Percentiles rank a stretch among this genome's conserved stretches.
phyloP scores from a whole-genome alignment of 2,888 invertebrate species.

The Rhagonycha lutea region DNA sequence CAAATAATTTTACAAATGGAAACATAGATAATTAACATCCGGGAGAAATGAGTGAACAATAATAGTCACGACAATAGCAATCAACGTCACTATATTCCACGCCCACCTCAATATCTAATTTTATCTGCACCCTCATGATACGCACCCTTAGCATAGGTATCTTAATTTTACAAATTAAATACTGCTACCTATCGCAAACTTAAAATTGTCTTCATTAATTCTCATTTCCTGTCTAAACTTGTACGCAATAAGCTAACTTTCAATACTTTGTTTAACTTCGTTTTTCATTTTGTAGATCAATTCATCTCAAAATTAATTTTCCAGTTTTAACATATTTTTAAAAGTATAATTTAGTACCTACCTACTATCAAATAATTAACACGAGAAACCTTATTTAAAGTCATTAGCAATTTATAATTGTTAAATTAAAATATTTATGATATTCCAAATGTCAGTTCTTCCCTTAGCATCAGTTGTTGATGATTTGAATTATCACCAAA shows the following conservation, averaged over 20 bases:
- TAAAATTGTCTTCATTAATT: conserved; percentile 1
- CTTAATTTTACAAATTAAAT: conserved; percentile 13
- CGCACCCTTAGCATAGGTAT: conserved; percentile 14
- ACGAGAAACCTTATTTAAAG: no score
- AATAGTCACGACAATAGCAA: conserved; percentile 21
- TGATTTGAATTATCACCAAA: no score
- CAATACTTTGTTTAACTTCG: background rate
- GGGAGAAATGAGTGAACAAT: conserved; percentile 24
- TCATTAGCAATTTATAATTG: no score
- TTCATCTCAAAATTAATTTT: background rate
- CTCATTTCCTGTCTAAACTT: background rate
- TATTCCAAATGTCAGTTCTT: no score
- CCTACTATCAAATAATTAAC: background rate
- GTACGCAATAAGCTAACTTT: background rate
- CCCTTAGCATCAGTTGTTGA: no score
- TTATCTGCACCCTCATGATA: conserved; percentile 14
- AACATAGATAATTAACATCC: conserved; percentile 25
- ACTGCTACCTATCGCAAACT: background rate
- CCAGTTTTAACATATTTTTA: background rate
- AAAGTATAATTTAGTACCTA: background rate
- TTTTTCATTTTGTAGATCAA: background rate
- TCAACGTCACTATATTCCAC: conserved; percentile 22
- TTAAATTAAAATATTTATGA: no score
- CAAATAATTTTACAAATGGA: conserved; percentile 25
- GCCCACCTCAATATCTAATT: conserved; percentile 11